Evolutionary conservation across 2,888 invertebrate species (phyloP), one percentile per base, ranked within the genome.

Genomic region (Mylabris sibirica): DNA sequence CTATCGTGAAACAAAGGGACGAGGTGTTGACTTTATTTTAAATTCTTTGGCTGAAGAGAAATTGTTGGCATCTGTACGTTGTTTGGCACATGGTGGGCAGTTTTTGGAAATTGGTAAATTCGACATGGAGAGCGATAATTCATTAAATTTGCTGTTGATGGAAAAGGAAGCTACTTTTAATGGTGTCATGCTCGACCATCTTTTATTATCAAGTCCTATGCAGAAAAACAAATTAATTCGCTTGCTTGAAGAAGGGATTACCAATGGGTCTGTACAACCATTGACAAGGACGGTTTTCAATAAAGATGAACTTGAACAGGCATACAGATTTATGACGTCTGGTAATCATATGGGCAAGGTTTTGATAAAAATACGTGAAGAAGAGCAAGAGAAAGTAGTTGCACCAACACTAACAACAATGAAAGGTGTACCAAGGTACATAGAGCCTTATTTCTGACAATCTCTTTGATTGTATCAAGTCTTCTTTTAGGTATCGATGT

Each of bases 321-420:
- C 97, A 2, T 98, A 97, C 89, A 88, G 93, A 75, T 97, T 89
- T 86, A 98, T 99, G 97, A 98, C 98, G 17, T 93, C 96, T 8
- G 99, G 99, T 71, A 97, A 96, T 84, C 99, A 99, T 86, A 96
- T 98, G 79, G 99, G 99, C 77, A 99, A 99, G 88, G 98, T 99
- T 63, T 85, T 98, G 61, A 85, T 99, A 75, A 94, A 97, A 85
- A 92, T 98, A 68, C 90, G 95, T 71, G 91, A 93, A 30, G 97
- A 97, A 85, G 95, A 41, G 95, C 83, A 76, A 86, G 0, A 82
- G 85, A 60, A 82, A 84, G 2, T n/a, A 0, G 1, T 41, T 12
- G 2, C 3, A 41, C 41, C 41, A n/a, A 14, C 3, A n/a, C 41
- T 14, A 0, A 41, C 2, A 14, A n/a, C 1, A 41, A 41, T 41